Percentiles rank a stretch among this genome's conserved stretches.
These are phyloP conservation scores for Epirrhoe alternata DNA, from an alignment of 2,888 invertebrate species.

Conservation along the genomic window DNA sequence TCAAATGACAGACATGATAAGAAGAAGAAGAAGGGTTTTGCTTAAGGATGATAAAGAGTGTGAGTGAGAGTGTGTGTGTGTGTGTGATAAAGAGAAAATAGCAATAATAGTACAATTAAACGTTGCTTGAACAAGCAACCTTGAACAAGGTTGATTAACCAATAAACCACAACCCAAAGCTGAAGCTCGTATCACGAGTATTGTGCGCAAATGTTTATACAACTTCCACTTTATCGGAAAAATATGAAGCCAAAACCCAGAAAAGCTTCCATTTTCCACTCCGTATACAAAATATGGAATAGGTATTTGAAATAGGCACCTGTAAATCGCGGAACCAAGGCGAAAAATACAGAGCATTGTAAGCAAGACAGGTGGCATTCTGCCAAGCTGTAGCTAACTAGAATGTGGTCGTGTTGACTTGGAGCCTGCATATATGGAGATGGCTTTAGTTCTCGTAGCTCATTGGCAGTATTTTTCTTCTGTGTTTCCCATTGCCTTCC, in stretches of 20 bases:
- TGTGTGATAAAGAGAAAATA: too few species aligned
- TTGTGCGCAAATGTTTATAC: background rate
- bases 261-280: constrained; percentile 2
- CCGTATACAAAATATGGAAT: constrained; percentile 32
- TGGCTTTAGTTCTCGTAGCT: background rate
- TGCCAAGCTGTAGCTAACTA: constrained; percentile 46
- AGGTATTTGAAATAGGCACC: constrained; percentile 44
- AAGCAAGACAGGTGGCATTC: constrained; percentile 44
- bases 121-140: too few species aligned
- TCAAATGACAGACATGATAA: too few species aligned
- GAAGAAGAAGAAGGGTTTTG: too few species aligned
- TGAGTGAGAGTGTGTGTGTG: too few species aligned
- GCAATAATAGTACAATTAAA: too few species aligned
- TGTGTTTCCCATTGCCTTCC: too few species aligned
- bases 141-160: too few species aligned
- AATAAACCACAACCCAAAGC: too few species aligned
- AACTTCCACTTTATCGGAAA: background rate
- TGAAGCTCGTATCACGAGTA: too few species aligned
- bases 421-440: constrained; percentile 20
- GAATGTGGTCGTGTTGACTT: constrained; percentile 24
- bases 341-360: constrained; percentile 46
- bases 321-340: constrained; percentile 46
- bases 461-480: background rate
- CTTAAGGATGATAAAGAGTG: too few species aligned
- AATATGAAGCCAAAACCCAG: constrained; percentile 9